Conservation (phyloP, 2,888 invertebrate species). For the Sacculina carcini region DNA sequence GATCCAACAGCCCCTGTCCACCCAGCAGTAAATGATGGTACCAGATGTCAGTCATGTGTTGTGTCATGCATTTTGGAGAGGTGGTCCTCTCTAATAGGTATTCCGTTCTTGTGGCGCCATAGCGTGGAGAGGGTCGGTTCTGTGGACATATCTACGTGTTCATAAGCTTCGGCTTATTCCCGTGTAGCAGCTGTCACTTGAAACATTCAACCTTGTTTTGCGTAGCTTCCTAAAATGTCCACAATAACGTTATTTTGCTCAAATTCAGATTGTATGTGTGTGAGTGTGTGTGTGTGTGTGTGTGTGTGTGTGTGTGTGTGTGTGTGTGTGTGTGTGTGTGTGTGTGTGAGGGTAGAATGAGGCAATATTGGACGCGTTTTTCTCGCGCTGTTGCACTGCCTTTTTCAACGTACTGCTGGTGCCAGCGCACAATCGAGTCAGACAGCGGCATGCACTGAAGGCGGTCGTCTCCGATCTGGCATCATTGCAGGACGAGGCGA, state of each 20-base stretch:
- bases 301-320: not conserved
- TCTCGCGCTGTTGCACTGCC: constrained; percentile 57
- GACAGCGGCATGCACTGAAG: constrained; percentile 79
- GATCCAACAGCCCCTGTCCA: too few relatives aligned
- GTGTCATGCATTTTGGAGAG: too few relatives aligned
- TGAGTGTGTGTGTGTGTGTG: not conserved
- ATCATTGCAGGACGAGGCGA: constrained; percentile 66
- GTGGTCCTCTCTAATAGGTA: too few relatives aligned
- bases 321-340: not conserved
- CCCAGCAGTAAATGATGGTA: too few relatives aligned
- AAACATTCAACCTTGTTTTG: not conserved
- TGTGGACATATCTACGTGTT: too few relatives aligned
- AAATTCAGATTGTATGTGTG: not conserved
- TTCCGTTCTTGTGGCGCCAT: too few relatives aligned
- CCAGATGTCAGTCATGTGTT: too few relatives aligned
- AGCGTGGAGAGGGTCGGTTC: too few relatives aligned
- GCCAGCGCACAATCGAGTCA: constrained; percentile 78
- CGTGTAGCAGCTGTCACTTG: too few relatives aligned
- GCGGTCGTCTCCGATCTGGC: constrained; percentile 71
- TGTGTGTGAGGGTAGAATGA: constrained; percentile 27
- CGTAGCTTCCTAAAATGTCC: not conserved
- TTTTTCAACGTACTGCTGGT: constrained; percentile 62
- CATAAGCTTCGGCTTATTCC: too few relatives aligned
- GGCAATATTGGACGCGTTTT: constrained; percentile 64
- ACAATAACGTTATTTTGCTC: not conserved